phyloP scores from a whole-genome alignment of 2,888 invertebrate species.

The Hecatera dysodea region DNA sequence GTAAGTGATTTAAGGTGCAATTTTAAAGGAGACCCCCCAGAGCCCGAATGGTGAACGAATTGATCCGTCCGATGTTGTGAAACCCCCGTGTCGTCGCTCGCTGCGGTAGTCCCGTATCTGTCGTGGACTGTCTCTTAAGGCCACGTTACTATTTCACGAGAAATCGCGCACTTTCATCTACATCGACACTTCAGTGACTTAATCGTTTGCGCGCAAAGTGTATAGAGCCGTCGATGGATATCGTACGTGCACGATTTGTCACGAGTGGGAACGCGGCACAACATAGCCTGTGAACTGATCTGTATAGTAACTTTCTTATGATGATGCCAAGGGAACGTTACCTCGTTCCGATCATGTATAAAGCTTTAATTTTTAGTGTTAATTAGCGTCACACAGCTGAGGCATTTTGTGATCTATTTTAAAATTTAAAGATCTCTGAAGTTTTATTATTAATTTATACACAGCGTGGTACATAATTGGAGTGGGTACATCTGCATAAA shows the following conservation, averaged over 20 bases:
- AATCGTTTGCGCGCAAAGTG: conserved; percentile 7
- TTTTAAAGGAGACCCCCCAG: conserved; percentile 68
- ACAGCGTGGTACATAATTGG: conserved; percentile 38
- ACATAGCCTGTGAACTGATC: conserved; percentile 75
- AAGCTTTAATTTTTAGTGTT: conserved; percentile 71
- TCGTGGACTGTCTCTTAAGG: conserved; percentile 56
- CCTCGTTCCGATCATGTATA: conserved; percentile 55
- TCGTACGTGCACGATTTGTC: conserved; percentile 35
- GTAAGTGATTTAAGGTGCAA: conserved; percentile 60
- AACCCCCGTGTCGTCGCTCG: conserved; percentile 80
- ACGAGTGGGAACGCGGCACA: conserved; percentile 35
- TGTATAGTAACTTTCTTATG: conserved; percentile 69
- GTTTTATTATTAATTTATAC: conserved; percentile 31
- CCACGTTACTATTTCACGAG: conserved; percentile 45
- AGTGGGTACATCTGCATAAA: conserved; percentile 48
- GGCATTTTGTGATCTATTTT: conserved; percentile 30
- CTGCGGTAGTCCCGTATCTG: conserved; percentile 72
- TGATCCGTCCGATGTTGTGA: conserved; percentile 87
- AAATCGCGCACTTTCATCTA: conserved; percentile 38
- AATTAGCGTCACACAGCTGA: conserved; percentile 48
- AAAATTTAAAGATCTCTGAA: conserved; percentile 33
- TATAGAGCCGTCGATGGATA: conserved; percentile 28
- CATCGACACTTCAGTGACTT: conserved; percentile 32
- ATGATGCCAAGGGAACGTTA: conserved; percentile 64
- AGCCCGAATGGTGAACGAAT: conserved; percentile 81